Conservation (phyloP, 2,113 vertebrate species). For the Cyphomyrus plagiostoma region DNA sequence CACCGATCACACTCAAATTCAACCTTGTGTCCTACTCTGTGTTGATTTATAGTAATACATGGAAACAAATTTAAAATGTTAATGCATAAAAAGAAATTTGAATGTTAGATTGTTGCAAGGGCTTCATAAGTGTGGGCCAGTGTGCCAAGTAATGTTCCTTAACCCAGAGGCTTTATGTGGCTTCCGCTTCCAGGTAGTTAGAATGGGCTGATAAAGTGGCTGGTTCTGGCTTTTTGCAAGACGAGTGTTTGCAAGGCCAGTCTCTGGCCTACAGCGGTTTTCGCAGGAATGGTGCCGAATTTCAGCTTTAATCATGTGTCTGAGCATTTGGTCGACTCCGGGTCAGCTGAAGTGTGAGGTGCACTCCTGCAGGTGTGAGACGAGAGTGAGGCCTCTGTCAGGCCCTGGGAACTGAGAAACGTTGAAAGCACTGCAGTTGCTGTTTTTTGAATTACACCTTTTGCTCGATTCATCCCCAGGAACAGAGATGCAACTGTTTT, state of each 20-base stretch:
- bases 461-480: neutral
- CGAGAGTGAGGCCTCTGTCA: neutral
- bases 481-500: neutral
- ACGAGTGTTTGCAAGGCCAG: neutral
- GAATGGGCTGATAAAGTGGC: neutral
- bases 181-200: neutral
- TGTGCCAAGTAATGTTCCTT: neutral
- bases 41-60: neutral
- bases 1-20: neutral
- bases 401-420: neutral
- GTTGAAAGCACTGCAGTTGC: neutral
- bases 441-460: neutral
- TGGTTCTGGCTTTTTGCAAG: neutral
- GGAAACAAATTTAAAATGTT: neutral
- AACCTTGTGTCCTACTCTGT: neutral
- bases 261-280: neutral
- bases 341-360: constrained; percentile 8
- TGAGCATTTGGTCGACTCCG: neutral
- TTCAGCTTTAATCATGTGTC: constrained; percentile 1
- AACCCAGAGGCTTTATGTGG: neutral
- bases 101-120: neutral
- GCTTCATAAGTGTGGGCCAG: neutral
- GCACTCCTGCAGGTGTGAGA: neutral
- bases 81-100: neutral
- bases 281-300: neutral